phyloP scores from a whole-genome alignment of 2,797 vertebrate genomes.

The Nyctalus aviator region DNA sequence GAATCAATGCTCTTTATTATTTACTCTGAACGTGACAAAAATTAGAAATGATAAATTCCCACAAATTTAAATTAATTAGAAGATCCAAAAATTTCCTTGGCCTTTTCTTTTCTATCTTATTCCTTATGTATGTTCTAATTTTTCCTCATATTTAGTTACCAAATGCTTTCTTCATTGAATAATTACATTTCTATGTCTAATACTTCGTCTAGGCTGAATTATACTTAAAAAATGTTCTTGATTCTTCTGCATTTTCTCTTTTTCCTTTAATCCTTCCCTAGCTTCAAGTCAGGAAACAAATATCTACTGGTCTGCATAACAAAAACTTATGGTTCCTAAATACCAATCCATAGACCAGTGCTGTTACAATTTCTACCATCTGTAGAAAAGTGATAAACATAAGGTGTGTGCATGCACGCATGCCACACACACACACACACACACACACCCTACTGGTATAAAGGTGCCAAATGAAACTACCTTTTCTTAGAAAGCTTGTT shows the following conservation, averaged over 20 bases:
- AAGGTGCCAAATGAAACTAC: not conserved
- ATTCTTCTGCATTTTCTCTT: not conserved
- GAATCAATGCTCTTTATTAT: constrained; percentile 22
- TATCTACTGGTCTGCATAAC: not conserved
- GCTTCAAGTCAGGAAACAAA: constrained; percentile 5
- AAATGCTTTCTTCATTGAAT: constrained; percentile 20
- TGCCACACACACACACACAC: not conserved
- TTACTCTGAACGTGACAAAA: constrained; percentile 37
- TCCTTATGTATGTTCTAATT: not conserved
- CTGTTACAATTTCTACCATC: not conserved
- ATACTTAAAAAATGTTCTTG: not conserved
- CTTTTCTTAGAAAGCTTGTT: not conserved
- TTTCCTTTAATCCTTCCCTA: constrained; percentile 6
- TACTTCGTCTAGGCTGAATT: not conserved
- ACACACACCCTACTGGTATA: not conserved
- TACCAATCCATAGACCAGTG: not conserved
- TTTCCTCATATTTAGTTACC: not conserved
- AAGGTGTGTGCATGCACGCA: not conserved
- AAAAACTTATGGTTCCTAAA: not conserved
- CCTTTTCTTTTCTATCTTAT: not conserved
- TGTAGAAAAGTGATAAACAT: constrained; percentile 17
- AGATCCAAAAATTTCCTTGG: not conserved
- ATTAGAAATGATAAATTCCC: not conserved
- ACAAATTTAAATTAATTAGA: constrained; percentile 28
- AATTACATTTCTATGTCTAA: constrained; percentile 41